Conservation (phyloP, 2,113 vertebrate species). For the Salminus brasiliensis region DNA sequence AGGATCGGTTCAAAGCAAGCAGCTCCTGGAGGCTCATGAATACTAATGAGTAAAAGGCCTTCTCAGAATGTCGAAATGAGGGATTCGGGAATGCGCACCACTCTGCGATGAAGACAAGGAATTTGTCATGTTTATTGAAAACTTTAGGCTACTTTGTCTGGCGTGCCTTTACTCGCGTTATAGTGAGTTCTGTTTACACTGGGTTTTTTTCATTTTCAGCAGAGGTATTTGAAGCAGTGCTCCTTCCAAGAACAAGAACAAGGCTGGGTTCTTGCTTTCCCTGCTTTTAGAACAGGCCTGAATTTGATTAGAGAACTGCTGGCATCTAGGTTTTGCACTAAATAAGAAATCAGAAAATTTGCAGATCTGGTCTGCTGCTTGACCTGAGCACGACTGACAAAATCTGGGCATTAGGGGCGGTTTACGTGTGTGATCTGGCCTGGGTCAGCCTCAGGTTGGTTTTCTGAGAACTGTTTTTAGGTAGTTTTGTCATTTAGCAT, state of each 20-base stretch:
- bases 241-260: neutral
- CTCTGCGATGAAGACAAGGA: neutral
- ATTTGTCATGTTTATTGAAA: neutral
- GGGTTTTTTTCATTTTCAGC: neutral
- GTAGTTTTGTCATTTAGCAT: no score
- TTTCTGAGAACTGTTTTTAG: no score
- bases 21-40: conserved; percentile 23
- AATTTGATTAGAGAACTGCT: neutral
- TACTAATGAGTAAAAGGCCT: neutral
- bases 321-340: neutral
- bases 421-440: no score
- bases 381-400: no score
- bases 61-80: neutral
- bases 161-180: neutral
- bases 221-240: neutral
- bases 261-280: no score
- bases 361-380: no score
- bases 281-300: neutral
- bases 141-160: neutral
- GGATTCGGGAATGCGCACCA: neutral
- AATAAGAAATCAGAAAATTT: no score
- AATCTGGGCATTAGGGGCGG: no score
- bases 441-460: no score
- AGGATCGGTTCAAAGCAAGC: conserved; percentile 2
- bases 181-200: neutral